Evolutionary conservation across 2,797 vertebrate species (phyloP).

Genomic region (Allobates femoralis): DNA sequence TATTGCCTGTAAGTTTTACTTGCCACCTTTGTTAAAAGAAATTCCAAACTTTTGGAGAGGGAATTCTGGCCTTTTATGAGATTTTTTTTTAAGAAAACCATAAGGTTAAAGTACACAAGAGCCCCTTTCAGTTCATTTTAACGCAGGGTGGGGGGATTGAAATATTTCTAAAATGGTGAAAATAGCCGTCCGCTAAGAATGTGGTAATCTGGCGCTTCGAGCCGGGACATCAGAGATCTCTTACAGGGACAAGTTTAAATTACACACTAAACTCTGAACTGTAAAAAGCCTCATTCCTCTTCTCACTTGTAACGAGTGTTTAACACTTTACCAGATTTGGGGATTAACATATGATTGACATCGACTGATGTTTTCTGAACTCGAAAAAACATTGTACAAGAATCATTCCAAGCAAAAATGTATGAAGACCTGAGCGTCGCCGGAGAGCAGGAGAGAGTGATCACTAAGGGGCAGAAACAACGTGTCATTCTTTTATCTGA

Average conservation of each 20-base stretch:
- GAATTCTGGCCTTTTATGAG: background rate
- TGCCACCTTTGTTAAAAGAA: background rate
- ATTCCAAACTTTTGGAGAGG: background rate
- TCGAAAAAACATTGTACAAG: constrained; percentile 53
- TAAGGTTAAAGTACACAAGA: background rate
- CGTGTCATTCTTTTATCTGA: background rate
- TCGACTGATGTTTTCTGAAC: constrained; percentile 56
- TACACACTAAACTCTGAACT: constrained; percentile 36
- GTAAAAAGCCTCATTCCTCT: constrained; percentile 33
- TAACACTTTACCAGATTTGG: constrained; percentile 48
- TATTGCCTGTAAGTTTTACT: background rate
- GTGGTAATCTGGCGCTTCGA: constrained; percentile 16
- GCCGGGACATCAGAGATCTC: constrained; percentile 3
- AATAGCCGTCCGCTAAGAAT: constrained; percentile 28
- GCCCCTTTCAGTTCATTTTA: background rate
- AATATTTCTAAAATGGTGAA: constrained; percentile 33
- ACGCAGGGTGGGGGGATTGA: background rate
- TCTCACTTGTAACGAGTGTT: constrained; percentile 34
- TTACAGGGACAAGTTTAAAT: constrained; percentile 17
- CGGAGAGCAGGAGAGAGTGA: background rate
- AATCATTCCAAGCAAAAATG: constrained; percentile 53
- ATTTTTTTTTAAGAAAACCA: background rate
- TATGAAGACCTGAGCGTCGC: constrained; percentile 25
- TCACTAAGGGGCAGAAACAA: constrained; percentile 4
- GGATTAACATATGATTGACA: constrained; percentile 58